A percentile compares a stretch with the other conserved stretches of the same genome.
Evolutionary conservation across 2,888 invertebrate genomes (phyloP).

Genomic region (Cinara cedri): DNA sequence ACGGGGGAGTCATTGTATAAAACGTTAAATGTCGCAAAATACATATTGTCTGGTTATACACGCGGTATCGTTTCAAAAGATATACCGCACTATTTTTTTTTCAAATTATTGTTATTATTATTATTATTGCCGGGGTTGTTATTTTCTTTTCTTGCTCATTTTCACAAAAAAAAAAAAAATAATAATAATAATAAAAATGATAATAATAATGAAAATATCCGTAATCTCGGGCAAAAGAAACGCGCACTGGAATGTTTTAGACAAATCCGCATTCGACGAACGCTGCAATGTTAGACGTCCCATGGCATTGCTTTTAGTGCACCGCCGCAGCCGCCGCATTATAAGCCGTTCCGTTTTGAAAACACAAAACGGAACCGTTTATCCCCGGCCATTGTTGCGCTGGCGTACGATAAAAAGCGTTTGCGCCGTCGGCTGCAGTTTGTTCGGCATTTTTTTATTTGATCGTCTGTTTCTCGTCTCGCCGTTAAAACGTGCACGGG

Average conservation of each 20-base stretch:
- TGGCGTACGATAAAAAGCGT: not conserved
- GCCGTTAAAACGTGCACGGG: too few species aligned
- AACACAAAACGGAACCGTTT: slow-evolving; percentile 13
- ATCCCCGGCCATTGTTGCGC: not conserved
- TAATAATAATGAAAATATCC: too few species aligned
- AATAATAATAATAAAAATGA: too few species aligned
- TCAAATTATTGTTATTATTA: not conserved
- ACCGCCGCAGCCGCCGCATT: too few species aligned
- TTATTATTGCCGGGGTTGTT: not conserved
- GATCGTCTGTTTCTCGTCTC: too few species aligned
- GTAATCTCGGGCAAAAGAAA: slow-evolving; percentile 12
- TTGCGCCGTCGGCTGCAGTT: not conserved
- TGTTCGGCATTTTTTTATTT: too few species aligned
- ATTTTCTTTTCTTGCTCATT: not conserved
- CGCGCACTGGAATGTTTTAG: not conserved
- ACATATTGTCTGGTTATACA: too few species aligned
- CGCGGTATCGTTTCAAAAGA: not conserved
- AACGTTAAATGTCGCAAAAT: not conserved
- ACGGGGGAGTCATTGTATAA: not conserved
- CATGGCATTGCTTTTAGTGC: slow-evolving; percentile 26
- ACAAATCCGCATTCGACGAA: slow-evolving; percentile 22
- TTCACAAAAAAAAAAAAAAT: not conserved
- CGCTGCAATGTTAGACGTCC: slow-evolving; percentile 16
- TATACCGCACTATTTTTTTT: not conserved
- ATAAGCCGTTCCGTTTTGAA: slow-evolving; percentile 31